Evolutionary conservation across 2,888 invertebrate genomes (phyloP).

Genomic region (Chaetogeoica ovagalla): DNA sequence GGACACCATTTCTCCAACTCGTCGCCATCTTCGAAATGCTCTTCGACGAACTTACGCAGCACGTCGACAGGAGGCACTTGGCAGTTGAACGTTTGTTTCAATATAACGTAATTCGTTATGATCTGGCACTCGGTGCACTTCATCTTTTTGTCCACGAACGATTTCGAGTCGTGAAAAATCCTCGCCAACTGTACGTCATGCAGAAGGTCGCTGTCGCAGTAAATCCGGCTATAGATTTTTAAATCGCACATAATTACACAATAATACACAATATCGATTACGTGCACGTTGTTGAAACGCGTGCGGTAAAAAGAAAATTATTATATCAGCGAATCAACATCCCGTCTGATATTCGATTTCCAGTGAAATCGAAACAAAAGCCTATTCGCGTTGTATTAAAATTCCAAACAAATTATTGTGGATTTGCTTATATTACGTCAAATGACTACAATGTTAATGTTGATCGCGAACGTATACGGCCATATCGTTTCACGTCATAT

Average conservation of each 20-base stretch:
- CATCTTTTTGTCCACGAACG: conserved; percentile 79
- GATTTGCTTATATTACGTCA: no score
- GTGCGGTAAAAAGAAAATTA: no score
- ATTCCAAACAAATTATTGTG: no score
- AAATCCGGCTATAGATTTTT: conserved; percentile 65
- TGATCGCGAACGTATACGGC: no score
- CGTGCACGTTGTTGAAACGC: no score
- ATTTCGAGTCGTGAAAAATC: conserved; percentile 76
- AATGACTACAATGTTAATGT: no score
- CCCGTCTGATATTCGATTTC: no score
- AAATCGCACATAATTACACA: background rate
- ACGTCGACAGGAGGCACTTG: conserved; percentile 33
- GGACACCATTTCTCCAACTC: conserved; percentile 57
- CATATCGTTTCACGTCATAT: no score
- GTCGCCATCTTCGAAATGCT: conserved; percentile 56
- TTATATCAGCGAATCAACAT: no score
- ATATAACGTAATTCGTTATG: conserved; percentile 53
- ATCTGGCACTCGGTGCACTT: conserved; percentile 55
- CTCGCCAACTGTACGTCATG: conserved; percentile 71
- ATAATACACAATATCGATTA: no score
- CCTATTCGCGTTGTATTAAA: no score
- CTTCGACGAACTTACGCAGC: conserved; percentile 55
- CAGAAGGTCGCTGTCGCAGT: conserved; percentile 74
- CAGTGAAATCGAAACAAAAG: no score
- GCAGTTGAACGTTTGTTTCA: conserved; percentile 53